phyloP scores from a whole-genome alignment of 2,888 invertebrate species.

The Muscina levida region DNA sequence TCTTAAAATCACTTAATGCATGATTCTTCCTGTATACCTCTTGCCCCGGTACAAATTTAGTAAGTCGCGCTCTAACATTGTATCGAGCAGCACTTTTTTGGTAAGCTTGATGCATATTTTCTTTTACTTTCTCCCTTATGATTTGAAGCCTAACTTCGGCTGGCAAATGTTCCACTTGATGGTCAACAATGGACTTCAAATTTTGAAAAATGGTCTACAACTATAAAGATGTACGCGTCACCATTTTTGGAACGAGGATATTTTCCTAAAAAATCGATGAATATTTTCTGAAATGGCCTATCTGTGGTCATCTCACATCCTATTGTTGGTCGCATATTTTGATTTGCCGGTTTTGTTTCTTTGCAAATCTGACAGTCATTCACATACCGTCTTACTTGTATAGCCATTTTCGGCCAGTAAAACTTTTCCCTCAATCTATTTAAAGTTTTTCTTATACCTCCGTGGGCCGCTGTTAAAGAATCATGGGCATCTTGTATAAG shows the following conservation, averaged over 20 bases:
- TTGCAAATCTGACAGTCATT: background rate
- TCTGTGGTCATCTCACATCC: background rate
- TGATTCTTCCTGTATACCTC: background rate
- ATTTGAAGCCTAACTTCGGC: background rate
- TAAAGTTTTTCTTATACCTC: background rate
- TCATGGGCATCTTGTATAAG: background rate
- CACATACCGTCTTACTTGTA: background rate
- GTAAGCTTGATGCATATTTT: conserved; percentile 3
- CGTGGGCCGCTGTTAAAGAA: background rate
- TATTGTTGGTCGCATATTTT: background rate
- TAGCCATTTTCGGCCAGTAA: background rate
- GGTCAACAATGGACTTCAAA: background rate
- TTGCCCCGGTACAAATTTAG: background rate
- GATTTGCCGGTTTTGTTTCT: conserved; percentile 1
- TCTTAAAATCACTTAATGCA: background rate
- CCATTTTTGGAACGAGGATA: background rate
- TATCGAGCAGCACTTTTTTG: background rate
- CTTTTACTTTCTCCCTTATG: background rate
- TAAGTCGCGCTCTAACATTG: background rate
- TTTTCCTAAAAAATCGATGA: background rate
- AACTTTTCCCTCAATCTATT: background rate
- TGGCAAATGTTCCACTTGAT: background rate
- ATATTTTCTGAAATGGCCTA: conserved; percentile 8
- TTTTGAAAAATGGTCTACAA: background rate
- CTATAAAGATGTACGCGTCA: background rate